Evolutionary conservation across 2,888 invertebrate genomes (phyloP), one percentile per base, ranked within the genome.

Genomic region (Eumerus sabulonum): DNA sequence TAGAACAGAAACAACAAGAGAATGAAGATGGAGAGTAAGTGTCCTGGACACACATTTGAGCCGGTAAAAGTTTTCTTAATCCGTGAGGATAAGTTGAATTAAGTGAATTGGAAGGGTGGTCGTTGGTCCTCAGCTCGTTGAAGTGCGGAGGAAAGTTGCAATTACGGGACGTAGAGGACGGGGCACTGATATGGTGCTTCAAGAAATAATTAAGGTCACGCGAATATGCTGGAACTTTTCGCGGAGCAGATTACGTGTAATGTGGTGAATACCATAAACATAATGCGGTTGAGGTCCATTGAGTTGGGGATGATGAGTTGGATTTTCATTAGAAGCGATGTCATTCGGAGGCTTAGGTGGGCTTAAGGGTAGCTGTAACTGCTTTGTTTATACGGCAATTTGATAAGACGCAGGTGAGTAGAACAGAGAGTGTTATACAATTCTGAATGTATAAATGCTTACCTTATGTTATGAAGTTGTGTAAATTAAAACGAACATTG

Each of bases 21-120:
- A n/a, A n/a, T n/a, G n/a, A n/a, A n/a, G n/a, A n/a, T n/a, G n/a
- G n/a, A n/a, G n/a, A 27, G 59, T 40, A 56, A 71, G n/a, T 66
- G 19, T 40, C 68, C 68, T 63, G 68, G 56, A 42, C 27, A 27
- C 36, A 70, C 18, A 48, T 54, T 56, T 13, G 44, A 40, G 35
- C 45, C 45, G 62, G 56, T 54, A 35, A 79, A 64, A 70, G 59
- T 79, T 74, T 27, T 44, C 63, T 42, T 79, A 79, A 79, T 79
- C 74, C 64, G 19, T 19, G 74, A 60, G 62, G 74, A 70, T 74
- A 64, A 79, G 54, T 79, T 74, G 79, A 64, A 74, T 74, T 79
- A 74, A 74, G 64, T 56, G 51, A 79, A 79, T 64, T 67, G 18
- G 14, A 19, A 14, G 40, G 35, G 12, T 14, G 48, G 17, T 18